phyloP scores from a whole-genome alignment of 2,797 vertebrate genomes.

The Rhynchotus rufescens region DNA sequence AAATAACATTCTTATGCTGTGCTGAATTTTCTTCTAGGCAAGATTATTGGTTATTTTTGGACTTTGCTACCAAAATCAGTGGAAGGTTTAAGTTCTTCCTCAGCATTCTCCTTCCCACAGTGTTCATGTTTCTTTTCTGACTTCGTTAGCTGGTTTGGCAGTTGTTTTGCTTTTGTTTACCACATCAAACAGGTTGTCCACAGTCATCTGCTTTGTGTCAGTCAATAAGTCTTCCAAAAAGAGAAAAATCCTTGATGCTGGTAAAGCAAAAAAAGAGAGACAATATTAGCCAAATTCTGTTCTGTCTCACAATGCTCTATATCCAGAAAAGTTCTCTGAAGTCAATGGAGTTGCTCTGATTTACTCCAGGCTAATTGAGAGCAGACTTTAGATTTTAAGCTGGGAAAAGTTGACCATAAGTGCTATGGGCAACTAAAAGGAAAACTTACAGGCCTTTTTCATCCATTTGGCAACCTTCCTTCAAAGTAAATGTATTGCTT shows the following conservation, averaged over 20 bases:
- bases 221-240: constrained; percentile 44
- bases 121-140: constrained; percentile 52
- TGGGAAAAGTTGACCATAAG: constrained; percentile 56
- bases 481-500: constrained; percentile 24
- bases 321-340: constrained; percentile 53
- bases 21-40: constrained; percentile 17
- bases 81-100: constrained; percentile 39
- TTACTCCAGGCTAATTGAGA: constrained; percentile 48
- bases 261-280: constrained; percentile 30
- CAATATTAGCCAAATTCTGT: constrained; percentile 37
- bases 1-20: neutral
- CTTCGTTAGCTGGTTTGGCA: constrained; percentile 39
- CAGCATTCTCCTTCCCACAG: constrained; percentile 37
- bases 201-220: constrained; percentile 66
- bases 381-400: constrained; percentile 36
- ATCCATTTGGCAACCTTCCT: constrained; percentile 44
- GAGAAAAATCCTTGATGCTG: neutral
- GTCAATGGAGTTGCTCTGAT: constrained; percentile 34
- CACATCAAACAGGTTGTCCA: constrained; percentile 72
- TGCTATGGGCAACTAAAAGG: constrained; percentile 45
- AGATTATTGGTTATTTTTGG: constrained; percentile 32
- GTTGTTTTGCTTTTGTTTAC: constrained; percentile 66
- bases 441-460: constrained; percentile 58
- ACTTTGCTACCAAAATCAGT: constrained; percentile 23
- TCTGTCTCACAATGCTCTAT: constrained; percentile 34